A percentile compares a stretch with the other conserved stretches of the same genome.
Conservation (phyloP, 1,140 invertebrate genomes). For the Cherax destructor region DNA sequence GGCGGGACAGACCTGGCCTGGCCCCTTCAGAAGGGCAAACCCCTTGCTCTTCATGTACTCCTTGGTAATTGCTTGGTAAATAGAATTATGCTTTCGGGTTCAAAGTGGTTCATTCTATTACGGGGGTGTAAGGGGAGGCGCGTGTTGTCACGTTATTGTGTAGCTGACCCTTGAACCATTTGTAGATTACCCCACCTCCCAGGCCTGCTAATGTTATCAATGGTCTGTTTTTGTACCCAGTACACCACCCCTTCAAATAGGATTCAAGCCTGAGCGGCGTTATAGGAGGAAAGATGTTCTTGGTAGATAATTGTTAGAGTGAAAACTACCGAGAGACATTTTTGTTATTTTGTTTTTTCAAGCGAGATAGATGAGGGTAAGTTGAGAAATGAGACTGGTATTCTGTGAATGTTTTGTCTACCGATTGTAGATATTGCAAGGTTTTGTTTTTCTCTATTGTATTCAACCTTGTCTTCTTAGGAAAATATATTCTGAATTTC, state of each 20-base stretch:
- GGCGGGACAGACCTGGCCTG: slow-evolving; percentile 29
- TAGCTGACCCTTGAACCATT: slow-evolving; percentile 46
- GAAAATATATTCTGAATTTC: not conserved
- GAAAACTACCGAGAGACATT: not conserved
- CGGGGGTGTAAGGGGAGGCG: slow-evolving; percentile 13
- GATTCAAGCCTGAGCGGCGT: not conserved
- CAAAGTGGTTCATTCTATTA: slow-evolving; percentile 60
- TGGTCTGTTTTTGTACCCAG: slow-evolving; percentile 14
- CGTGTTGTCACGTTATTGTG: slow-evolving; percentile 47
- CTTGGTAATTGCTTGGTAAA: slow-evolving; percentile 55
- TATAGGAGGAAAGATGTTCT: not conserved
- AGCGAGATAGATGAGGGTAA: not conserved
- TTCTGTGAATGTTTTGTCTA: not conserved
- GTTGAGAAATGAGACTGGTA: not conserved
- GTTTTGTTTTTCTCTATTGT: slow-evolving; percentile 11
- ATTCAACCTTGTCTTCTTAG: not conserved
- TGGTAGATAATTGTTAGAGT: not conserved
- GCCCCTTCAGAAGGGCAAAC: slow-evolving; percentile 15
- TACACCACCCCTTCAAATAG: not conserved
- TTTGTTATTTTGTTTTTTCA: not conserved
- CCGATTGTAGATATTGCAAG: not conserved
- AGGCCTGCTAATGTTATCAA: slow-evolving; percentile 35
- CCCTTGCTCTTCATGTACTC: slow-evolving; percentile 49
- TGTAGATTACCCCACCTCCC: slow-evolving; percentile 40
- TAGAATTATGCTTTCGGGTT: slow-evolving; percentile 58